Percentiles rank a stretch among this genome's conserved stretches.
Conservation (phyloP, 2,888 invertebrate species). For the Metallyticus violacea region DNA sequence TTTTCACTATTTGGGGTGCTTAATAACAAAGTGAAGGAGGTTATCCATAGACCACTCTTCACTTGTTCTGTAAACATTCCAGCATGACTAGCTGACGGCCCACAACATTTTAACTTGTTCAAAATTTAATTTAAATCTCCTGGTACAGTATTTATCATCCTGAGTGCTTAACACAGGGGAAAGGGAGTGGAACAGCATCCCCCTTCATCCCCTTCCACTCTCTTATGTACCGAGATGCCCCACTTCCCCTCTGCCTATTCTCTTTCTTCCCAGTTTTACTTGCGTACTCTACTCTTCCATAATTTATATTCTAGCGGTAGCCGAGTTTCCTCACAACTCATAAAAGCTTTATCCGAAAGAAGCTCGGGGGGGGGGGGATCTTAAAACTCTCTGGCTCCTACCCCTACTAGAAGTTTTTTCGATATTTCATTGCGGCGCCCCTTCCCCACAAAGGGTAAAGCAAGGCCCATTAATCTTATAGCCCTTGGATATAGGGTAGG, state of each 20-base stretch:
- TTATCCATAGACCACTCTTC: neutral
- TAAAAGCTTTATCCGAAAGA: constrained; percentile 30
- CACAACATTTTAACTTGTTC: constrained; percentile 20
- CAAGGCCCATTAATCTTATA: constrained; percentile 5
- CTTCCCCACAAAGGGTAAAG: neutral
- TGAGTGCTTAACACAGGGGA: neutral
- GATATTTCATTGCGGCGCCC: constrained; percentile 34
- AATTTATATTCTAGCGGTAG: constrained; percentile 23
- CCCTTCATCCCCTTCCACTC: neutral
- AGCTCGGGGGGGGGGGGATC: neutral
- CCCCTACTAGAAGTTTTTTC: constrained; percentile 23
- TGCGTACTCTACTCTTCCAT: constrained; percentile 12
- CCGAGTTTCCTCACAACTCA: constrained; percentile 25
- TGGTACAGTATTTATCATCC: constrained; percentile 12
- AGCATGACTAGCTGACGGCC: neutral
- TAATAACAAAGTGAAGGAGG: too few relatives aligned
- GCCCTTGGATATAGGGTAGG: neutral
- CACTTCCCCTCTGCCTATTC: neutral
- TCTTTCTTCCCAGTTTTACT: neutral
- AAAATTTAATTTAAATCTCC: constrained; percentile 23
- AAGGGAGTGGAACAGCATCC: neutral
- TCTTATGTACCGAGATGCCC: neutral
- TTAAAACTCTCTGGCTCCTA: neutral
- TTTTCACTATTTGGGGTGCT: too few relatives aligned
- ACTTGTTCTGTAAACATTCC: neutral